A percentile compares a stretch with the other conserved stretches of the same genome.
Evolutionary conservation across 2,888 invertebrate species (phyloP).

Genomic region (Eristalinus aeneus): DNA sequence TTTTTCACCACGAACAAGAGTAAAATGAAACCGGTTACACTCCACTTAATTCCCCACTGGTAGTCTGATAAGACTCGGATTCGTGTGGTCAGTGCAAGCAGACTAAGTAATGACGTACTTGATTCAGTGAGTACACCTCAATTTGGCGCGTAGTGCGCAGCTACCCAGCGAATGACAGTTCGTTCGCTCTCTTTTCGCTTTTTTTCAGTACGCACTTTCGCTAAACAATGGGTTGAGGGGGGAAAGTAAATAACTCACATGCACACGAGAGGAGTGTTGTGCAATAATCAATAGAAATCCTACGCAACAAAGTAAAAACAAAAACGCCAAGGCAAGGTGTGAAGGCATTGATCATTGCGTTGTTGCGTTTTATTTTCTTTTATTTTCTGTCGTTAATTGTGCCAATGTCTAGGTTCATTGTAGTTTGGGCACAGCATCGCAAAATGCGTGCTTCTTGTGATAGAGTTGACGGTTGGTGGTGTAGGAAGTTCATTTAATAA

Average conservation of each 20-base stretch:
- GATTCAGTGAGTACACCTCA: background rate
- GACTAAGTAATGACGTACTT: conserved; percentile 18
- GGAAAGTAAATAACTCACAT: conserved; percentile 9
- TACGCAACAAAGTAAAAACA: background rate
- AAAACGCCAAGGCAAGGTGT: background rate
- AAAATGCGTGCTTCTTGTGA: background rate
- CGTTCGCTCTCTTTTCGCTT: background rate
- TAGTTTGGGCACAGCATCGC: background rate
- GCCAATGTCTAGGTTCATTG: conserved; percentile 54
- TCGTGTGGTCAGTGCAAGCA: background rate
- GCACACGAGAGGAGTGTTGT: conserved; percentile 32
- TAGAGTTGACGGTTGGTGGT: background rate
- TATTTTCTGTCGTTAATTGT: conserved; percentile 7
- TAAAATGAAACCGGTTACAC: conserved; percentile 26
- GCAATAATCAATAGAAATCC: conserved; percentile 38
- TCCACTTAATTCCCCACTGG: background rate
- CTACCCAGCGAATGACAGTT: background rate
- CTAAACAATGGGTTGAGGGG: background rate
- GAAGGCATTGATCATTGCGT: background rate
- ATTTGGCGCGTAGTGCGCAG: conserved; percentile 49
- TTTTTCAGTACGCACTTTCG: conserved; percentile 17
- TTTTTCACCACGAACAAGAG: background rate
- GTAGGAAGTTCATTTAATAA: background rate
- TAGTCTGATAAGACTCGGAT: background rate
- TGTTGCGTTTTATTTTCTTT: background rate